These are phyloP conservation scores for Gallinago undulata DNA, from an alignment of 2,113 vertebrate genomes.

Conservation along the genomic window DNA sequence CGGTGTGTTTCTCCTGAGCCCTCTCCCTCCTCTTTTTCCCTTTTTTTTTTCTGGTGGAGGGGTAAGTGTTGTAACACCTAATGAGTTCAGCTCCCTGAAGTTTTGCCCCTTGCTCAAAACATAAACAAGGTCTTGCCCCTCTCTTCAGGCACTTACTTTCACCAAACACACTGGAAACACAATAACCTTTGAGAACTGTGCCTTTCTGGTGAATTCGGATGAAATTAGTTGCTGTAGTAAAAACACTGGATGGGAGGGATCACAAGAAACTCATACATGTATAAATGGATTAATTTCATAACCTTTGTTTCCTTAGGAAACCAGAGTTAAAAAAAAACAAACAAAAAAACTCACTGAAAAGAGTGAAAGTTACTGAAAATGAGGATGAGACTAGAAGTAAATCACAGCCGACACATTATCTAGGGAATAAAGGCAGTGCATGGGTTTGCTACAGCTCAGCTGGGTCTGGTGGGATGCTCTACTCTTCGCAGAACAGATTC, in stretches of 20 bases:
- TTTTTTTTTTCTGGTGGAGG: accelerated
- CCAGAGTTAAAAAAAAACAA: accelerated
- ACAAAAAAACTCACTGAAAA: not conserved
- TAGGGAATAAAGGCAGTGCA: not conserved
- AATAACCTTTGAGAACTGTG: not conserved
- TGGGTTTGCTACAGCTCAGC: not conserved
- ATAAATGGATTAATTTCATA: not conserved
- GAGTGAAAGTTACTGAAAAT: not conserved
- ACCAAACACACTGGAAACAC: not conserved
- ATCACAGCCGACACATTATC: not conserved
- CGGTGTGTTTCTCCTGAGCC: not conserved
- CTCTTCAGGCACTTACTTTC: not conserved
- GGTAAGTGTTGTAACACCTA: not conserved
- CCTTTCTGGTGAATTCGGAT: not conserved
- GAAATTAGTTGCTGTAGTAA: not conserved
- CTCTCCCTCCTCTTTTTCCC: too few relatives aligned
- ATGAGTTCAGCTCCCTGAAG: not conserved
- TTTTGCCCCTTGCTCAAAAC: not conserved
- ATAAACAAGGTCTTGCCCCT: not conserved
- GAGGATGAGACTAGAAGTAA: not conserved
- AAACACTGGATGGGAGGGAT: not conserved
- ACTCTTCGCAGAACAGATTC: not conserved
- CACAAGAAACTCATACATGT: not conserved
- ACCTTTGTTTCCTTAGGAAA: not conserved
- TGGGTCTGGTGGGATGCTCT: not conserved